Percentiles rank a stretch among this genome's conserved stretches.
These are phyloP conservation scores for Drosophila pseudotakahashii DNA, from an alignment of 2,888 invertebrate species.

Conservation along the genomic window DNA sequence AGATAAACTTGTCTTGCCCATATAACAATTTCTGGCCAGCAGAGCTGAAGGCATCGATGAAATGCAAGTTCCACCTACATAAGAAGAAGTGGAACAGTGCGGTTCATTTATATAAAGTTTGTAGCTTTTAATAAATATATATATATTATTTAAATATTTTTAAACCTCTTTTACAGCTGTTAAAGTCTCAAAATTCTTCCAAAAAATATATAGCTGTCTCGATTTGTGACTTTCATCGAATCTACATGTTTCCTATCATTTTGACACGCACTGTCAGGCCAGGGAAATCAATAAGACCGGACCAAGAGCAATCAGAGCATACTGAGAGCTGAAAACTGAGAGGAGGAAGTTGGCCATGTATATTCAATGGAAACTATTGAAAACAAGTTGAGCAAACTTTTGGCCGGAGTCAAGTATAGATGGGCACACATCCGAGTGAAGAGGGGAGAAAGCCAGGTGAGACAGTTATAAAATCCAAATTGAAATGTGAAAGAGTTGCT, in stretches of 20 bases:
- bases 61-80: conserved; percentile 12
- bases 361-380: conserved; percentile 47
- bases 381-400: conserved; percentile 65
- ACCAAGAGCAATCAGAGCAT: conserved; percentile 42
- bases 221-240: not conserved
- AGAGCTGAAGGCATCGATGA: conserved; percentile 21
- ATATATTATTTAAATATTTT: not conserved
- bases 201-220: not conserved
- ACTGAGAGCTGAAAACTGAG: not conserved
- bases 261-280: conserved; percentile 23
- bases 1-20: conserved; percentile 40
- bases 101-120: not conserved
- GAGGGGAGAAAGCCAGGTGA: conserved; percentile 10
- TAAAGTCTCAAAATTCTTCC: not conserved
- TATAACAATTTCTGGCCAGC: conserved; percentile 24
- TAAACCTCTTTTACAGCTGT: no score
- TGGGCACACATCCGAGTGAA: not conserved
- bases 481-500: conserved; percentile 45
- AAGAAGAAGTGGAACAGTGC: conserved; percentile 10
- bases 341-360: conserved; percentile 22
- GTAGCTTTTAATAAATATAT: no score
- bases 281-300: conserved; percentile 67
- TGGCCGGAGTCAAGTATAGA: conserved; percentile 31
- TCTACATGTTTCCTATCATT: not conserved
- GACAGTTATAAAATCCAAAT: conserved; percentile 60